Percentiles rank a stretch among this genome's conserved stretches.
Conservation (phyloP, 2,113 vertebrate species). For the Tragulus kanchil region DNA sequence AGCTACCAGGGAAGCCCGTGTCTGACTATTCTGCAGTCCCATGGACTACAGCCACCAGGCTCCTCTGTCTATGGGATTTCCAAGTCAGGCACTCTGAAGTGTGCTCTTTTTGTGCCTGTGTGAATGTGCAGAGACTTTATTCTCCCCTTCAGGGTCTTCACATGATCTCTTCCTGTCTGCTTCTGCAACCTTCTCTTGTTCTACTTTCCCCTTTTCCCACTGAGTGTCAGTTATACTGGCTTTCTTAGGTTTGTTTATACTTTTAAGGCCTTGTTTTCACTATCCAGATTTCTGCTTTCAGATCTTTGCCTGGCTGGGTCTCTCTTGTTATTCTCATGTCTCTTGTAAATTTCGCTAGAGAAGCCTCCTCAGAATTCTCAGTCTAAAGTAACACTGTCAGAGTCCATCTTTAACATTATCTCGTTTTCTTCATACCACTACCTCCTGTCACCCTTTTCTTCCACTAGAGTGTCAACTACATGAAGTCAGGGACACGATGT, state of each 20-base stretch:
- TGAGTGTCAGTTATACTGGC: not conserved
- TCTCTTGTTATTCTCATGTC: constrained; percentile 9
- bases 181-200: not conserved
- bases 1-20: not conserved
- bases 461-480: not conserved
- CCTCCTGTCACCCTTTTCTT: not conserved
- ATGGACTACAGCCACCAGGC: not conserved
- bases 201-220: not conserved
- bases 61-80: not conserved
- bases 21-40: not conserved
- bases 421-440: not conserved
- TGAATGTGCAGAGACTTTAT: not conserved
- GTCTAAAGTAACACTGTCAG: not conserved
- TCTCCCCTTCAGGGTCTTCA: not conserved
- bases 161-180: not conserved
- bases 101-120: not conserved
- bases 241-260: constrained; percentile 27
- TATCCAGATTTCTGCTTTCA: not conserved
- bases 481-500: not conserved
- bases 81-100: not conserved
- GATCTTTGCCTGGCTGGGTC: not conserved
- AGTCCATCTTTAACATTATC: not conserved
- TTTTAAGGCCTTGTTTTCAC: not conserved
- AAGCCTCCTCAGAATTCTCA: not conserved
- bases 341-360: not conserved